Conservation (phyloP, 2,888 invertebrate species). For the Scaptomyza cyrtandrae region DNA sequence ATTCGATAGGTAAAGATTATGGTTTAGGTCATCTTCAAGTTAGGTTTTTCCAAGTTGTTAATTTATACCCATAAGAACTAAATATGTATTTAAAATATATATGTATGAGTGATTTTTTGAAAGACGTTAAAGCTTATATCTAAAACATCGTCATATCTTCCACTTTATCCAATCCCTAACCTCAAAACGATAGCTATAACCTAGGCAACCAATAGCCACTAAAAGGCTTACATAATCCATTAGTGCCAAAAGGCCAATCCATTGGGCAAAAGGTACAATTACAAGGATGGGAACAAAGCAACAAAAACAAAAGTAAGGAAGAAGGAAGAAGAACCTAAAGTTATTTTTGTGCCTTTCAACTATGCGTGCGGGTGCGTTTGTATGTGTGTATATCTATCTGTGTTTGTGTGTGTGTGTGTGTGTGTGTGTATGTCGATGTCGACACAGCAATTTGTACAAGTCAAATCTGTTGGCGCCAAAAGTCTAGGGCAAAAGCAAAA, state of each 20-base stretch:
- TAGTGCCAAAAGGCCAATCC: slow-evolving; percentile 63
- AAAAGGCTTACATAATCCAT: slow-evolving; percentile 81
- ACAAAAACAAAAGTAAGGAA: slow-evolving; percentile 8
- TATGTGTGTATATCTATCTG: slow-evolving; percentile 1
- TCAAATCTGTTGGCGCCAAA: slow-evolving; percentile 83
- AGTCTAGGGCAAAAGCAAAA: slow-evolving; percentile 73
- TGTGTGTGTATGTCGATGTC: slow-evolving; percentile 45
- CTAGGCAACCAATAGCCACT: slow-evolving; percentile 71
- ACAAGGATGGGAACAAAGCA: neutral
- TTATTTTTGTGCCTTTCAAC: slow-evolving; percentile 23
- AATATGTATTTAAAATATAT: neutral
- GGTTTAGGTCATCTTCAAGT: too few relatives aligned
- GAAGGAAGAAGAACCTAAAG: slow-evolving; percentile 46
- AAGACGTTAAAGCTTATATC: slow-evolving; percentile 16
- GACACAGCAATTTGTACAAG: slow-evolving; percentile 82
- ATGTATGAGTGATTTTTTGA: neutral
- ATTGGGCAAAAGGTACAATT: slow-evolving; percentile 50
- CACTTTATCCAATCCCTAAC: neutral
- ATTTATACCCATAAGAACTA: neutral
- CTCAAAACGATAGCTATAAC: slow-evolving; percentile 39
- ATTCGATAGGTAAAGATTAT: too few relatives aligned
- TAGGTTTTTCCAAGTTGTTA: neutral
- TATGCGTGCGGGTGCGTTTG: slow-evolving; percentile 72
- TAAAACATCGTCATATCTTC: neutral
- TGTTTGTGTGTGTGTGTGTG: neutral